Conservation (phyloP, 1,140 invertebrate species). For the Meloidogyne exigua region DNA sequence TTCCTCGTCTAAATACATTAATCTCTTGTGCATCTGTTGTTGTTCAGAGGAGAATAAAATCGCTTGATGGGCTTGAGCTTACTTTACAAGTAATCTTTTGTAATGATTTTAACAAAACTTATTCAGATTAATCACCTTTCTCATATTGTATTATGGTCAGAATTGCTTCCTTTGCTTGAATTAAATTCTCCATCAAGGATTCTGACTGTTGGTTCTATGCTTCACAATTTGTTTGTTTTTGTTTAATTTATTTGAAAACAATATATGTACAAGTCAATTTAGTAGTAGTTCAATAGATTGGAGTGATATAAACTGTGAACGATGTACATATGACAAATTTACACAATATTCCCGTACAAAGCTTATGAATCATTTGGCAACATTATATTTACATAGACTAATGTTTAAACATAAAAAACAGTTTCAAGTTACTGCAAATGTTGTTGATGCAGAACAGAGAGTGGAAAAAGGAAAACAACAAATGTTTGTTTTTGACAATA, state of each 20-base stretch:
- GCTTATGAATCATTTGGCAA: constrained; percentile 51
- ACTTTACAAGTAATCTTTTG: constrained; percentile 35
- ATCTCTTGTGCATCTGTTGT: constrained; percentile 44
- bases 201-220: constrained; percentile 49
- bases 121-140: constrained; percentile 49
- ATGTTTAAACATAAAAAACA: constrained; percentile 44
- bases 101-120: neutral
- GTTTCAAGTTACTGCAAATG: constrained; percentile 46
- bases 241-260: no score
- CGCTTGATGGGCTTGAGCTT: constrained; percentile 40
- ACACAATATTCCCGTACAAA: constrained; percentile 46
- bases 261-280: neutral
- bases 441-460: constrained; percentile 45
- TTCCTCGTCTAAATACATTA: constrained; percentile 36
- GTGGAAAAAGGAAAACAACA: constrained; percentile 21
- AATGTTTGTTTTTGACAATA: neutral
- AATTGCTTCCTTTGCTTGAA: constrained; percentile 44
- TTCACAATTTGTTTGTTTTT: constrained; percentile 42
- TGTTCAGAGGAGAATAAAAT: constrained; percentile 27
- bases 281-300: constrained; percentile 40
- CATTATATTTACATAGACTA: constrained; percentile 44
- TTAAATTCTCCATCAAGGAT: constrained; percentile 42
- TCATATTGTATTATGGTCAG: constrained; percentile 40
- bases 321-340: constrained; percentile 43
- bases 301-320: constrained; percentile 40